Percentiles rank a stretch among this genome's conserved stretches.
phyloP scores from a whole-genome alignment of 2,113 vertebrate species.

The Ancistrus triradiatus region DNA sequence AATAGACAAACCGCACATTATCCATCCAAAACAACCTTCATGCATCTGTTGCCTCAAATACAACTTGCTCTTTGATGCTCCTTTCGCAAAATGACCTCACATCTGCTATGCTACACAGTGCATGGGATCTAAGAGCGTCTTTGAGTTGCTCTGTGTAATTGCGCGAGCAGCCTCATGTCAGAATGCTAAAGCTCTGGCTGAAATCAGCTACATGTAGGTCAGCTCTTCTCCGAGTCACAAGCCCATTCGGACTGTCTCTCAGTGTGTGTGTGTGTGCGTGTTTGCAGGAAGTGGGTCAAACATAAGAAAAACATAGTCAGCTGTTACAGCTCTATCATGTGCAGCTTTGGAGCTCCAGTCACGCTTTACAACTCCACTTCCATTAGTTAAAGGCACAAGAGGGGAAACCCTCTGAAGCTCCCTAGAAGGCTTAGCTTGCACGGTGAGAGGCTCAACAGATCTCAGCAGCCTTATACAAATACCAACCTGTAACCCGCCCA shows the following conservation, averaged over 20 bases:
- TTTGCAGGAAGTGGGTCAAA: conserved; percentile 49
- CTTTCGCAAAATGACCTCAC: conserved; percentile 7
- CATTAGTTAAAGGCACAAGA: conserved; percentile 34
- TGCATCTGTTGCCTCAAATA: not conserved
- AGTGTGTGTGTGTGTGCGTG: conserved; percentile 9
- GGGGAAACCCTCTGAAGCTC: conserved; percentile 20
- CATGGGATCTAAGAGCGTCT: not conserved
- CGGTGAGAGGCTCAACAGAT: conserved; percentile 19
- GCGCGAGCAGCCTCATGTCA: conserved; percentile 33
- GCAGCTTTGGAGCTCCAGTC: conserved; percentile 29
- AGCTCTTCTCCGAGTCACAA: too few species aligned
- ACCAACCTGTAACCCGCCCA: conserved; percentile 29
- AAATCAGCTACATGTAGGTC: conserved; percentile 51
- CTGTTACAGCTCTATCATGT: conserved; percentile 44
- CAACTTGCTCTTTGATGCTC: too few species aligned
- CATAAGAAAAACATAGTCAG: conserved; percentile 39
- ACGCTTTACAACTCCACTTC: conserved; percentile 26
- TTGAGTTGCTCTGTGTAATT: conserved; percentile 13
- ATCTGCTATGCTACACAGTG: not conserved
- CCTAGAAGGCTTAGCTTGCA: conserved; percentile 13
- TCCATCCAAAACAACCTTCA: not conserved
- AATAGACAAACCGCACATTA: not conserved
- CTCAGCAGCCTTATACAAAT: conserved; percentile 20
- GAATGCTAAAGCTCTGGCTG: conserved; percentile 33
- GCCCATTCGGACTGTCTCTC: conserved; percentile 14